phyloP scores from a whole-genome alignment of 1,140 invertebrate species.

The Trypoxylus dichotomus region DNA sequence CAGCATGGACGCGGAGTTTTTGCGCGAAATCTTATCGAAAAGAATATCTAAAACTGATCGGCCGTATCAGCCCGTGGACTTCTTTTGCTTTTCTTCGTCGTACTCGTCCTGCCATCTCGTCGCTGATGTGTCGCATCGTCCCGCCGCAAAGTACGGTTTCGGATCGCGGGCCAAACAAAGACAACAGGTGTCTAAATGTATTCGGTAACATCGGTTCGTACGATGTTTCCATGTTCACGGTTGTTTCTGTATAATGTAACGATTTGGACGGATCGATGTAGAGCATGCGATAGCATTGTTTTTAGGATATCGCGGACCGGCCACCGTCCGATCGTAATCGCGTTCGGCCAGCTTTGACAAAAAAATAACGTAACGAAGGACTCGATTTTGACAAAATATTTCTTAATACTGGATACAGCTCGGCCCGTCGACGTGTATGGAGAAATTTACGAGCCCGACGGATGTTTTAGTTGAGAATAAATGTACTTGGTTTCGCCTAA shows the following conservation, averaged over 20 bases:
- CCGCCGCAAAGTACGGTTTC: too few relatives aligned
- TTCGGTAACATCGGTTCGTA: not conserved
- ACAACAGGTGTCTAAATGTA: not conserved
- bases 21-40: not conserved
- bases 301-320: not conserved
- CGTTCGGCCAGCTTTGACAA: not conserved
- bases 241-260: slow-evolving; percentile 10
- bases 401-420: not conserved
- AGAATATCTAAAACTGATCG: not conserved
- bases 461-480: too few relatives aligned
- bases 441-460: not conserved
- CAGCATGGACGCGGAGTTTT: not conserved
- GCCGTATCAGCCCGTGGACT: not conserved
- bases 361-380: not conserved
- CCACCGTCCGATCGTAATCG: too few relatives aligned
- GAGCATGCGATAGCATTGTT: slow-evolving; percentile 1
- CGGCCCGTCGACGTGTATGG: not conserved
- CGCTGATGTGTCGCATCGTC: not conserved
- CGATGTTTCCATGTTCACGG: not conserved
- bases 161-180: too few relatives aligned
- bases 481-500: too few relatives aligned
- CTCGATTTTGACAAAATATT: not conserved
- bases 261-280: not conserved
- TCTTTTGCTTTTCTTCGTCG: not conserved
- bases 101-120: not conserved